A percentile compares a stretch with the other conserved stretches of the same genome.
Evolutionary conservation across 2,888 invertebrate species (phyloP).

Genomic region (Petrolisthes cinctipes): DNA sequence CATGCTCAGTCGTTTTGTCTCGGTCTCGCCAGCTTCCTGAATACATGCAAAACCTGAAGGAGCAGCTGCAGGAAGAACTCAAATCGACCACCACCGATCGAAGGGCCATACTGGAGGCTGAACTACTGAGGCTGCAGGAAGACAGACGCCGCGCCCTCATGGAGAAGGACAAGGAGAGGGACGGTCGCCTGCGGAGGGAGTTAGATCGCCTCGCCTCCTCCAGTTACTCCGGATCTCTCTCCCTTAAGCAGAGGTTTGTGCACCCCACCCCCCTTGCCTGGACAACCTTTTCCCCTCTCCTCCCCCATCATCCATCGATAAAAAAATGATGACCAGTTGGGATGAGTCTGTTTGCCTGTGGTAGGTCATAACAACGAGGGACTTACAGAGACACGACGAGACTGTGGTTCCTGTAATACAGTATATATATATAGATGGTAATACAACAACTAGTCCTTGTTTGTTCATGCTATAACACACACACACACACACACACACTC

Average conservation of each 20-base stretch:
- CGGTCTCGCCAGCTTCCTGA: slow-evolving; percentile 66
- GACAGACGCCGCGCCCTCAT: slow-evolving; percentile 68
- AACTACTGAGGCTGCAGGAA: slow-evolving; percentile 66
- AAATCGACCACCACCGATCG: slow-evolving; percentile 67
- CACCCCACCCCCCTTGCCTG: slow-evolving; percentile 26
- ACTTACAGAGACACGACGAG: too few relatives aligned
- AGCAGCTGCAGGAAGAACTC: slow-evolving; percentile 68
- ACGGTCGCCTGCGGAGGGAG: slow-evolving; percentile 67
- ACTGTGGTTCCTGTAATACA: too few relatives aligned
- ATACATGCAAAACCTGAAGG: slow-evolving; percentile 68
- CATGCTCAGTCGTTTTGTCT: slow-evolving; percentile 57
- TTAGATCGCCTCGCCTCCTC: slow-evolving; percentile 66
- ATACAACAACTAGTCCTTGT: neutral
- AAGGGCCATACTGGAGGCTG: slow-evolving; percentile 64
- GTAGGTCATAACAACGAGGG: neutral
- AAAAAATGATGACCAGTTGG: slow-evolving; percentile 43
- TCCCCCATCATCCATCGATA: neutral
- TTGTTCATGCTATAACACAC: neutral
- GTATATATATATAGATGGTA: too few relatives aligned
- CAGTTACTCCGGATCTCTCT: slow-evolving; percentile 64
- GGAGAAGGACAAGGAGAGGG: slow-evolving; percentile 69
- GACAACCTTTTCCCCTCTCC: neutral
- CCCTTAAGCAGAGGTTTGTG: slow-evolving; percentile 64
- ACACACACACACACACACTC: neutral
- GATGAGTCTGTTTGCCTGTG: slow-evolving; percentile 26